phyloP scores from a whole-genome alignment of 1,140 invertebrate species.

The Laodelphax striatellus region DNA sequence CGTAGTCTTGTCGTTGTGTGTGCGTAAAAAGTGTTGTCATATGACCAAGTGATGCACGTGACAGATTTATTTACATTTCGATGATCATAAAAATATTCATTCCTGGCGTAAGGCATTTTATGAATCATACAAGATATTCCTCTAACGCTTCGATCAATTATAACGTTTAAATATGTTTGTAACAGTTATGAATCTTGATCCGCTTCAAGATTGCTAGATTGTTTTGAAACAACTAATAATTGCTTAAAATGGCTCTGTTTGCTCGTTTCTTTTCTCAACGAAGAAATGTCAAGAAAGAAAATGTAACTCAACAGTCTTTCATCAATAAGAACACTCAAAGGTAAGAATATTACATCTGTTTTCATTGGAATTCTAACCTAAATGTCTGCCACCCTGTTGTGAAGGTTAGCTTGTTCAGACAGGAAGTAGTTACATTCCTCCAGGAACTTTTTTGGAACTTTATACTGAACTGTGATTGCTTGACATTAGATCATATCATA shows the following conservation, averaged over 20 bases:
- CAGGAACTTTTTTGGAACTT: not conserved
- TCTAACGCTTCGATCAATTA: not conserved
- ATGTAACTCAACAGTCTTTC: no score
- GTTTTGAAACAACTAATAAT: no score
- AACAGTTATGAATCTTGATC: not conserved
- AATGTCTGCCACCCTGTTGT: not conserved
- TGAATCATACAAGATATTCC: not conserved
- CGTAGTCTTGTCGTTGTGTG: no score
- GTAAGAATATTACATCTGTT: not conserved
- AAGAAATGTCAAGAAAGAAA: not conserved
- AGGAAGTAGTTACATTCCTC: not conserved
- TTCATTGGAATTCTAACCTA: not conserved
- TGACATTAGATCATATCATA: no score
- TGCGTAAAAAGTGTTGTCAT: not conserved
- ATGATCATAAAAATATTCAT: not conserved
- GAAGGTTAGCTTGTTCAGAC: not conserved
- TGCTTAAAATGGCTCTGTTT: slow-evolving; percentile 1
- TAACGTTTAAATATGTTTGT: not conserved
- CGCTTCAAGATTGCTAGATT: not conserved
- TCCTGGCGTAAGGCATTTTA: not conserved
- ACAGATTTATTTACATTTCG: not conserved
- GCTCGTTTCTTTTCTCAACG: slow-evolving; percentile 1
- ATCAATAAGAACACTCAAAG: not conserved
- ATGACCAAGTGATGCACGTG: not conserved
- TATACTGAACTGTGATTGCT: not conserved